Percentiles rank a stretch among this genome's conserved stretches.
Conservation (phyloP, 2,797 vertebrate genomes). For the Epinephelus malabaricus region DNA sequence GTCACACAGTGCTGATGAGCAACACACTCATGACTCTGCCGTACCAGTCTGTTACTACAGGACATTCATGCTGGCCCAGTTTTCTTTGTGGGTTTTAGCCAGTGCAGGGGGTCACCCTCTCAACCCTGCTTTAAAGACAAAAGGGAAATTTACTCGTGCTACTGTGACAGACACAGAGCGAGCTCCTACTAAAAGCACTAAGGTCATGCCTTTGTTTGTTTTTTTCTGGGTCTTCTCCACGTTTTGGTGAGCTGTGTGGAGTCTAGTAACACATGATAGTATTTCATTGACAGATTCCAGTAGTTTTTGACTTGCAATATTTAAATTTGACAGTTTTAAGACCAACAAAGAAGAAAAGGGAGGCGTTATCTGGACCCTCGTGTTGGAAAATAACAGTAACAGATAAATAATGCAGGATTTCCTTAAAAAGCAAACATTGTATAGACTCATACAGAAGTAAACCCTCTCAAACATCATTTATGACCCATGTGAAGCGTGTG, state of each 20-base stretch:
- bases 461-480: no score
- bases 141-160: conserved; percentile 6
- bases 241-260: not conserved
- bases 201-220: not conserved
- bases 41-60: conserved; percentile 30
- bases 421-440: no score
- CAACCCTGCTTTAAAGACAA: not conserved
- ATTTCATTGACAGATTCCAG: not conserved
- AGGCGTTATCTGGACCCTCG: not conserved
- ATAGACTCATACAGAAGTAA: no score
- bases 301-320: not conserved
- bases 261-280: no score
- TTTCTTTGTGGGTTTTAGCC: conserved; percentile 6
- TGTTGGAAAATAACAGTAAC: not conserved
- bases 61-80: conserved; percentile 20
- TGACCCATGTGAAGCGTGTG: no score
- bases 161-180: not conserved
- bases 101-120: not conserved
- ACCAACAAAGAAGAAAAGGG: not conserved
- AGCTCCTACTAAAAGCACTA: not conserved
- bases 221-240: not conserved
- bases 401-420: no score
- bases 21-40: conserved; percentile 56
- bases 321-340: not conserved
- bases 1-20: conserved; percentile 66